A percentile compares a stretch with the other conserved stretches of the same genome.
phyloP scores from a whole-genome alignment of 2,888 invertebrate species.

The Andrena camellia region DNA sequence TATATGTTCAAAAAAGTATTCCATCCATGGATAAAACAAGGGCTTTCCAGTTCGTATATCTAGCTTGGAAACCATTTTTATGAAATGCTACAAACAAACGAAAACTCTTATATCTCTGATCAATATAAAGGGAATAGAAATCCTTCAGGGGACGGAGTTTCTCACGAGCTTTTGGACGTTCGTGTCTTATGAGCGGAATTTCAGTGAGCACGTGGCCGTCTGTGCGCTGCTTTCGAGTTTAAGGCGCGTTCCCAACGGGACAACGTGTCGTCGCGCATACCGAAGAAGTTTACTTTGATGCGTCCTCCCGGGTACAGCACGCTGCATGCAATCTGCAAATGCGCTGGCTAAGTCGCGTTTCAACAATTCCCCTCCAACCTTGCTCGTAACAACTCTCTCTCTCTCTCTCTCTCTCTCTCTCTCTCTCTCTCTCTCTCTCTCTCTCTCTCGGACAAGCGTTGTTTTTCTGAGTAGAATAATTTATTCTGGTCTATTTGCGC shows the following conservation, averaged over 20 bases:
- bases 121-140: slow-evolving; percentile 7
- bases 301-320: slow-evolving; percentile 43
- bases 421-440: not conserved
- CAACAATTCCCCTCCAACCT: slow-evolving; percentile 17
- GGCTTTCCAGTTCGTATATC: not conserved
- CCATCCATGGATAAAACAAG: not conserved
- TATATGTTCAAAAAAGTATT: not conserved
- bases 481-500: not conserved
- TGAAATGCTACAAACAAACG: not conserved
- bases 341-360: slow-evolving; percentile 47
- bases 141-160: not conserved
- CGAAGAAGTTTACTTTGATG: slow-evolving; percentile 65
- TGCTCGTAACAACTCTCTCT: slow-evolving; percentile 15
- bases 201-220: slow-evolving; percentile 7
- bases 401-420: no score
- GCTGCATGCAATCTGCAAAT: slow-evolving; percentile 68
- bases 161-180: slow-evolving; percentile 23
- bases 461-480: not conserved
- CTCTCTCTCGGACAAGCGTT: not conserved
- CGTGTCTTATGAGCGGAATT: slow-evolving; percentile 18
- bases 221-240: slow-evolving; percentile 15
- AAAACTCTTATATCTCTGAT: not conserved
- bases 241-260: slow-evolving; percentile 34
- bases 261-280: slow-evolving; percentile 54
- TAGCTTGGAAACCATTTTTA: not conserved